These are phyloP conservation scores for Chiloscyllium plagiosum DNA, from an alignment of 2,113 vertebrate genomes.

Conservation along the genomic window DNA sequence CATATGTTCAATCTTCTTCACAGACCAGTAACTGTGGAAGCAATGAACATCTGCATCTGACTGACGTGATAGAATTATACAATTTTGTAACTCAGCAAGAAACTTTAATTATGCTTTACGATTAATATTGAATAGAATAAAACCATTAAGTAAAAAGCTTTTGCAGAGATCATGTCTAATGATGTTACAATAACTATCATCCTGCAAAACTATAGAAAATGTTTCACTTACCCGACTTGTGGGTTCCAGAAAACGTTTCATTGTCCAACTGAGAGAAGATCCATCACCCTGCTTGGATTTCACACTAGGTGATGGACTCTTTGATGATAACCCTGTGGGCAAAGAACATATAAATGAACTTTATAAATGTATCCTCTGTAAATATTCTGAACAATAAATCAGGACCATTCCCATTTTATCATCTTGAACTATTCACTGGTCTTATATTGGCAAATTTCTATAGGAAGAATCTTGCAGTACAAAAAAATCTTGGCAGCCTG, in stretches of 20 bases:
- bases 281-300: constrained; percentile 65
- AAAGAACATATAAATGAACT: constrained; percentile 8
- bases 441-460: not conserved
- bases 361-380: not conserved
- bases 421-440: not conserved
- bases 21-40: not conserved
- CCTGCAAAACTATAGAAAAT: not conserved
- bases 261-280: constrained; percentile 69
- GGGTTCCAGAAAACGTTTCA: constrained; percentile 72
- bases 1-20: not conserved
- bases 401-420: not conserved
- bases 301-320: constrained; percentile 64
- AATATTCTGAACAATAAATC: not conserved
- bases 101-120: not conserved
- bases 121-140: not conserved
- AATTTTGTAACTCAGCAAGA: constrained; percentile 8
- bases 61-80: not conserved
- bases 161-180: not conserved
- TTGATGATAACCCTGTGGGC: constrained; percentile 66
- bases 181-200: not conserved
- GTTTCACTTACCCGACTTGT: constrained; percentile 56
- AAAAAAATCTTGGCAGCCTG: not conserved
- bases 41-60: not conserved
- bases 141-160: not conserved
- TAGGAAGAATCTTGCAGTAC: not conserved